Evolutionary conservation across 2,888 invertebrate genomes (phyloP), one percentile per base, ranked within the genome.

Genomic region (Hybos culiciformis): DNA sequence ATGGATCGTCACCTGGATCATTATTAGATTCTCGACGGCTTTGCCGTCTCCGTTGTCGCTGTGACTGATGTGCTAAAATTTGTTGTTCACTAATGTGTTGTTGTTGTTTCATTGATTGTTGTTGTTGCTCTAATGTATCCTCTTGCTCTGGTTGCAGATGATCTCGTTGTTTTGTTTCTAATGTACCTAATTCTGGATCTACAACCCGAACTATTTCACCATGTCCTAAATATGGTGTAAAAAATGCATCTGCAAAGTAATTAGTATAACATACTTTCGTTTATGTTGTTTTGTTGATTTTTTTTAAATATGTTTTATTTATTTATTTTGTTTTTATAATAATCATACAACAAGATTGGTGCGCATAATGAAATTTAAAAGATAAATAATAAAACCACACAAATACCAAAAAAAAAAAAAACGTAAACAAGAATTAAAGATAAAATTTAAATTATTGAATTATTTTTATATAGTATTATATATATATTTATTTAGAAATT

Each of bases 1-100:
- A 69, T 2, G 80, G 78, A 59, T 84, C 83, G 34, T 78, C 75
- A 32, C 71, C 72, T 15, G 70, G 69, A 8, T 69, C 69, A 36
- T 43, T 45, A 45, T 51, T 46, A 31, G 51, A 48, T 49, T 70
- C 51, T 58, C 67, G 50, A 63, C 68, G 37, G 37, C 43, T 52
- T 23, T 50, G 36, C 63, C 62, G 51, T 65, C 62, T 50, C 67
- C 69, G 41, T 44, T 46, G 46, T 29, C 62, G 68, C 67, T 37
- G 48, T 34, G 19, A 2, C 51, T 69, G 66, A 45, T 63, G 50
- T 46, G 67, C 63, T 32, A 68, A 18, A n/a, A n/a, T n/a, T n/a
- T n/a, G n/a, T n/a, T n/a, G n/a, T n/a, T n/a, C n/a, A n/a, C n/a
- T n/a, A n/a, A n/a, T n/a, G n/a, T n/a, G n/a, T 11, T 15, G 14